Evolutionary conservation across 2,888 invertebrate genomes (phyloP).

Genomic region (Pegoplata infirma): DNA sequence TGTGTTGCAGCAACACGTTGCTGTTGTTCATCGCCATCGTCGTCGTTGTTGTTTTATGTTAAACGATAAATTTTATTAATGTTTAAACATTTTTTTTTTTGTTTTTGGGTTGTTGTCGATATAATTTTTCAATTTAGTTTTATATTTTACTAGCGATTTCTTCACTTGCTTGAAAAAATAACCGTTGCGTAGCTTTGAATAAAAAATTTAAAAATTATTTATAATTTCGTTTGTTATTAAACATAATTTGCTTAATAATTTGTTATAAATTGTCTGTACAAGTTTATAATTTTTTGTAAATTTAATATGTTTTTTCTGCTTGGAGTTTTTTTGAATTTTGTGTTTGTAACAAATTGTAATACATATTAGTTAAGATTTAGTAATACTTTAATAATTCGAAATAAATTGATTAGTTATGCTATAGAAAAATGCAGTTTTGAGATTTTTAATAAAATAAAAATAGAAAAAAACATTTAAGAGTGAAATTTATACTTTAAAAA

Average conservation of each 20-base stretch:
- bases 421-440: too few relatives aligned
- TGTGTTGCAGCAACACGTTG: conserved; percentile 28
- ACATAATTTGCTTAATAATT: conserved; percentile 60
- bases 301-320: too few relatives aligned
- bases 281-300: too few relatives aligned
- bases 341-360: background rate
- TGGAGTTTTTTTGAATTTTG: too few relatives aligned
- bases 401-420: conserved; percentile 32
- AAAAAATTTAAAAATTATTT: conserved; percentile 50
- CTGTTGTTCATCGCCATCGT: too few relatives aligned
- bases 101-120: conserved; percentile 35
- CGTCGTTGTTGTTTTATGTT: conserved; percentile 11
- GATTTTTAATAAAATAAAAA: too few relatives aligned
- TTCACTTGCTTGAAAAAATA: conserved; percentile 30
- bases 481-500: too few relatives aligned
- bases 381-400: conserved; percentile 38
- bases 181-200: conserved; percentile 41
- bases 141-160: conserved; percentile 39
- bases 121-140: conserved; percentile 57
- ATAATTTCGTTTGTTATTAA: conserved; percentile 57
- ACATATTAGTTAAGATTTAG: conserved; percentile 8
- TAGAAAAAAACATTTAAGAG: too few relatives aligned
- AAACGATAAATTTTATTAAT: conserved; percentile 36
- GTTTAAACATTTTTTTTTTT: conserved; percentile 28
- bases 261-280: conserved; percentile 51